Evolutionary conservation across 1,140 invertebrate genomes (phyloP), one percentile per base, ranked within the genome.

Genomic region (Macrosteles quadrilineatus): DNA sequence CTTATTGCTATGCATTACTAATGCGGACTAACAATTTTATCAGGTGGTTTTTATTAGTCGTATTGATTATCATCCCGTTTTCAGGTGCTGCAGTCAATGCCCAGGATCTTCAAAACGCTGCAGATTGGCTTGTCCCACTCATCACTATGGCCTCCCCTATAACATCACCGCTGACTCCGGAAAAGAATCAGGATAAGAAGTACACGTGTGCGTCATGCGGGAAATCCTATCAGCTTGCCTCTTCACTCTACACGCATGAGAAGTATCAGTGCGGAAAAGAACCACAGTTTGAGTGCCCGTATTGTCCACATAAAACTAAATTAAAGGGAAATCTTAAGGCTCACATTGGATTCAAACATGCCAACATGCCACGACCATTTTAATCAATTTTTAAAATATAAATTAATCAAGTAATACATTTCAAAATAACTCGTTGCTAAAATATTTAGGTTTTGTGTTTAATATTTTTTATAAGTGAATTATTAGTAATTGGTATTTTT

Each of bases 301-400:
- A 85, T 73, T 87, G 86, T 64, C 76, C 83, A 1, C 85, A 87
- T 72, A 82, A 82, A 72, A 82, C 85, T 1, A 82, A 86, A 21
- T 84, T 86, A 67, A 86, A 85, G 69, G 81, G 81, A 36, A 85
- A 84, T 70, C 83, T 87, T 27, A 81, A 81, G 29, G 77, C 78
- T 6, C 85, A 87, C 57, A 69, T 69, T 9, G 68, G 68, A 1
- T 69, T 69, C 25, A 69, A 62, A 30, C 68, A 69, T 53, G 23
- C 68, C 21, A 32, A 69, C 40, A 69, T 69, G 68, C 68, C 68
- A 1, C 29, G 57, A 36, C 57, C 57, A 29, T 69, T 69, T 50
- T 69, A 55, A 68, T 21, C 21, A 25, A 25, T 14, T n/a, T n/a
- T n/a, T n/a, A n/a, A n/a, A n/a, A n/a, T n/a, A n/a, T n/a, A n/a